These are phyloP conservation scores for Amblyteles armatorius DNA, from an alignment of 2,888 invertebrate genomes.

Conservation along the genomic window DNA sequence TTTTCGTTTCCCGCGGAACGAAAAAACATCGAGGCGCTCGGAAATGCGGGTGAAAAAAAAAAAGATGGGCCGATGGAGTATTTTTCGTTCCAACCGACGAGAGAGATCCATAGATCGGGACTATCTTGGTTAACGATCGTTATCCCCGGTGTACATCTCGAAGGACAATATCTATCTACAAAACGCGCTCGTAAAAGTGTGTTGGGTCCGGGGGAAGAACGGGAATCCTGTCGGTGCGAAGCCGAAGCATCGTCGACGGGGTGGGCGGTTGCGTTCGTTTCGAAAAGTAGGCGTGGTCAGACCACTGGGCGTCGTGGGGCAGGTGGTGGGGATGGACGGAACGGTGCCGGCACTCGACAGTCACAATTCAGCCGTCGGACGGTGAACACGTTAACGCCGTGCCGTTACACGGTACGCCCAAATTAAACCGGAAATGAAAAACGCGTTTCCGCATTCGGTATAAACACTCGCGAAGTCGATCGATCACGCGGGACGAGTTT, in stretches of 20 bases:
- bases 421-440: constrained; percentile 70
- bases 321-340: constrained; percentile 71
- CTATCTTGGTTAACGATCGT: constrained; percentile 7
- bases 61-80: neutral
- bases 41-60: neutral
- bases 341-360: constrained; percentile 73
- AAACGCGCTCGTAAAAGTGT: constrained; percentile 3
- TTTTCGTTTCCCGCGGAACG: neutral
- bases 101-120: neutral
- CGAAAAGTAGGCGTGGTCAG: constrained; percentile 49
- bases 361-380: constrained; percentile 78
- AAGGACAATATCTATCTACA: constrained; percentile 1
- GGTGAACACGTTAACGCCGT: constrained; percentile 72
- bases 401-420: constrained; percentile 50
- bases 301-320: constrained; percentile 7
- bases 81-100: neutral
- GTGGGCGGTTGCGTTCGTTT: constrained; percentile 13
- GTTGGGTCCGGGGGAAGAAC: constrained; percentile 5
- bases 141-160: constrained; percentile 18
- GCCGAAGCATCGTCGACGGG: constrained; percentile 7
- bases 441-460: constrained; percentile 11
- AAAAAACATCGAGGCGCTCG: neutral
- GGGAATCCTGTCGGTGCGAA: constrained; percentile 11
- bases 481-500: neutral
- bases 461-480: neutral